These are phyloP conservation scores for Andinoacara biseriatus DNA, from an alignment of 2,113 vertebrate species.

Conservation along the genomic window DNA sequence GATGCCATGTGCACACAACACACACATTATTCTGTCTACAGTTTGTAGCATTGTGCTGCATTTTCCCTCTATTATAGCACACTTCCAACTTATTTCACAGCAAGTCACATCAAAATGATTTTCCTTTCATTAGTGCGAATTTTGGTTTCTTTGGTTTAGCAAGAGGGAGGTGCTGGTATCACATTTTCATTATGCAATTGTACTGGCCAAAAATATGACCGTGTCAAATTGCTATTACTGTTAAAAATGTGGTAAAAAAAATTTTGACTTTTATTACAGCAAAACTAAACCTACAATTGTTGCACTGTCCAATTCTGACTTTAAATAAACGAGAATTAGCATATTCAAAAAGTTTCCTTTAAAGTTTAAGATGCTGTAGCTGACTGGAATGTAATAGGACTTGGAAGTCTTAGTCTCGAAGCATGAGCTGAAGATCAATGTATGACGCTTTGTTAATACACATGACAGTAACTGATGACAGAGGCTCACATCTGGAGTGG, in stretches of 20 bases:
- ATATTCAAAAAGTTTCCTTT: background rate
- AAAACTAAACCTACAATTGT: background rate
- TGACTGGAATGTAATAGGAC: background rate
- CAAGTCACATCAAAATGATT: background rate
- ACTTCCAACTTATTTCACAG: slow-evolving; percentile 12
- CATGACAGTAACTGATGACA: background rate
- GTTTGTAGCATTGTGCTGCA: slow-evolving; percentile 12
- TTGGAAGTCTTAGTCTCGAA: background rate
- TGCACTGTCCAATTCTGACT: background rate
- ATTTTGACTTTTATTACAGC: background rate
- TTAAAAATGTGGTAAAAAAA: background rate
- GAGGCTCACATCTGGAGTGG: background rate
- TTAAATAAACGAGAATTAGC: background rate
- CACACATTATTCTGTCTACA: slow-evolving; percentile 22
- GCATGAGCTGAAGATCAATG: background rate
- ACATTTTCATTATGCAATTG: background rate
- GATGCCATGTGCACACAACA: slow-evolving; percentile 32
- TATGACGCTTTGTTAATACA: background rate
- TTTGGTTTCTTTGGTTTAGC: background rate
- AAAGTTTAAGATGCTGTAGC: background rate
- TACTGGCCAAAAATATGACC: background rate
- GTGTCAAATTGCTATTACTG: background rate
- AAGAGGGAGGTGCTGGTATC: background rate
- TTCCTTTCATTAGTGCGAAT: background rate
- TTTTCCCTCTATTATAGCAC: background rate